Conservation (phyloP, 2,888 invertebrate species). For the Masnerella sp. region DNA sequence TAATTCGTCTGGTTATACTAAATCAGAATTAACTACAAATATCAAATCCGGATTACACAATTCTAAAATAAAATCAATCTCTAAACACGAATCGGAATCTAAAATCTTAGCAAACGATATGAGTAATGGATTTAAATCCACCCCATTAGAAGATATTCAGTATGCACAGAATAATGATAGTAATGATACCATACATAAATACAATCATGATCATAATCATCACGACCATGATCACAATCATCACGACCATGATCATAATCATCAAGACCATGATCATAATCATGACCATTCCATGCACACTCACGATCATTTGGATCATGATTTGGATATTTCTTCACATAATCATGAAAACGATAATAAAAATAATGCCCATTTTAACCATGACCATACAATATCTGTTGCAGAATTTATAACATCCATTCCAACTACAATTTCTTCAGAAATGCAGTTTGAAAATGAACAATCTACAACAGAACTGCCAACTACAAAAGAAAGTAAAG, state of each 20-base stretch:
- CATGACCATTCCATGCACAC: conserved; percentile 2
- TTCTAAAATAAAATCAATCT: too few relatives aligned
- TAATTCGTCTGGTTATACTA: neutral
- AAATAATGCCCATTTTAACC: conserved; percentile 3
- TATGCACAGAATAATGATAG: neutral
- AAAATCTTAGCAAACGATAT: too few relatives aligned
- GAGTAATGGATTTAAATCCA: too few relatives aligned
- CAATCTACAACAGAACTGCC: conserved; percentile 5
- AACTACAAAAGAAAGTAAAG: neutral
- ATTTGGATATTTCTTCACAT: conserved; percentile 5
- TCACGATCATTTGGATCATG: neutral
- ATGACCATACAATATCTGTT: conserved; percentile 11
- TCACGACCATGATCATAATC: neutral
- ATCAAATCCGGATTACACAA: neutral
- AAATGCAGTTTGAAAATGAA: conserved; percentile 45
- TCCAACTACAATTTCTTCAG: neutral
- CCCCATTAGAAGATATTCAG: too few relatives aligned
- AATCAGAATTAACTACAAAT: too few relatives aligned
- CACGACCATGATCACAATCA: neutral
- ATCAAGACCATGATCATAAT: neutral
- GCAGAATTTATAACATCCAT: conserved; percentile 8
- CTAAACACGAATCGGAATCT: too few relatives aligned
- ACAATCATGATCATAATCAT: conserved; percentile 1
- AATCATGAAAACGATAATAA: conserved; percentile 10
- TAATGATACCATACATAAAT: neutral